phyloP scores from a whole-genome alignment of 2,888 invertebrate species.

The Bellardia pandia region DNA sequence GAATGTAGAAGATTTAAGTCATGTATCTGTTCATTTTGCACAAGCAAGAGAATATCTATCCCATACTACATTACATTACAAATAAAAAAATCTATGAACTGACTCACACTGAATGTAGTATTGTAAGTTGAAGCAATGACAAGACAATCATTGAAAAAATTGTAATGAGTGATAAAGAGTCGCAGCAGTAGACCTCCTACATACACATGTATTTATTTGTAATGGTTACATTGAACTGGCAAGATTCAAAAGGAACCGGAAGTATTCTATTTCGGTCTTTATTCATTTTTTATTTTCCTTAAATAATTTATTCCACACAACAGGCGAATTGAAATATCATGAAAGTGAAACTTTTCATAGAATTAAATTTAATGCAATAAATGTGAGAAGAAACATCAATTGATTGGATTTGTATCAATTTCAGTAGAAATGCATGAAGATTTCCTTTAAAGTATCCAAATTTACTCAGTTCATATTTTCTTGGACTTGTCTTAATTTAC shows the following conservation, averaged over 20 bases:
- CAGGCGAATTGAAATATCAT: not conserved
- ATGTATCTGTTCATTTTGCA: not conserved
- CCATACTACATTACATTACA: slow-evolving; percentile 4
- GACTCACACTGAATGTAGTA: not conserved
- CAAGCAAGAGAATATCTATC: slow-evolving; percentile 20
- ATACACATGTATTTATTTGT: not conserved
- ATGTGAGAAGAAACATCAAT: slow-evolving; percentile 3
- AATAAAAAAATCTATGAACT: not conserved
- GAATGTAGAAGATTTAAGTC: slow-evolving; percentile 6
- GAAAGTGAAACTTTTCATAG: slow-evolving; percentile 3
- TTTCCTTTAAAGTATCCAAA: slow-evolving; percentile 3
- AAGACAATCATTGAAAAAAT: not conserved
- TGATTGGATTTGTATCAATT: slow-evolving; percentile 19
- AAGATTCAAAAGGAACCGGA: slow-evolving; percentile 24
- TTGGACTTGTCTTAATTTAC: not conserved
- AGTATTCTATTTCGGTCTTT: slow-evolving; percentile 6
- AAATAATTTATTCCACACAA: not conserved
- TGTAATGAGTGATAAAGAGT: not conserved
- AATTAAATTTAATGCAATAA: not conserved
- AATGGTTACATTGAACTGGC: slow-evolving; percentile 10
- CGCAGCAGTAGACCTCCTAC: not conserved
- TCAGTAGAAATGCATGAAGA: not conserved
- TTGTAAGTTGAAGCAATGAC: slow-evolving; percentile 5
- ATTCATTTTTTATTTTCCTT: not conserved
- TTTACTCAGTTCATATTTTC: not conserved